phyloP scores from a whole-genome alignment of 2,797 vertebrate genomes.

The Thaleichthys pacificus region DNA sequence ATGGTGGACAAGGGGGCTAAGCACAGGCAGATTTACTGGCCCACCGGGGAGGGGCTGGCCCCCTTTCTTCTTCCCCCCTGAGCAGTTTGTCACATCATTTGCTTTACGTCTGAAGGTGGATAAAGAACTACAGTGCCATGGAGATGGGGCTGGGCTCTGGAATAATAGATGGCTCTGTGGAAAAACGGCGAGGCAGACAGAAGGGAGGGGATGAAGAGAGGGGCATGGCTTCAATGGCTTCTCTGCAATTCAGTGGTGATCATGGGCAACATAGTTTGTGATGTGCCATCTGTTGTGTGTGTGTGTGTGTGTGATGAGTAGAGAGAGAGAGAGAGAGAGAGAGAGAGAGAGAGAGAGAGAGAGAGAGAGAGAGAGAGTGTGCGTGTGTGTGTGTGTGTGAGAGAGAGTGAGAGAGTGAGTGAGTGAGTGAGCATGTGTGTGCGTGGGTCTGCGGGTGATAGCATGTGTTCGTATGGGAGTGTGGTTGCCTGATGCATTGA shows the following conservation, averaged over 20 bases:
- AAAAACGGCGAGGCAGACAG: neutral
- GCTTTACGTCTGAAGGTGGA: constrained; percentile 17
- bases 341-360: neutral
- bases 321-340: neutral
- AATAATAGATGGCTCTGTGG: neutral
- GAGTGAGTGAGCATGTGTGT: neutral
- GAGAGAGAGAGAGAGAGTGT: neutral
- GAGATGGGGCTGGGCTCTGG: constrained; percentile 4
- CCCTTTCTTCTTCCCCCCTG: constrained; percentile 19
- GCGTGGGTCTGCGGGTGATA: neutral
- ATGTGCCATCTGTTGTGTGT: constrained; percentile 1
- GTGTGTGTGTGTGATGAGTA: constrained; percentile 7
- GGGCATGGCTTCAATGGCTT: neutral
- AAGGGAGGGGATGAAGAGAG: neutral
- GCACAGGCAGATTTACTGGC: constrained; percentile 36
- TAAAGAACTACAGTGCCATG: constrained; percentile 11
- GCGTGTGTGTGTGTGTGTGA: neutral
- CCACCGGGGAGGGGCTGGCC: constrained; percentile 15
- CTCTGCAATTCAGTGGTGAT: neutral
- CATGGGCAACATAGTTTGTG: neutral
- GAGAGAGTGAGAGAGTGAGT: neutral
- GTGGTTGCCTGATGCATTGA: neutral
- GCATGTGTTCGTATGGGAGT: too few species aligned
- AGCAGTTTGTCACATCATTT: constrained; percentile 20
- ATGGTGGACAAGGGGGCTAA: constrained; percentile 4